Conservation (phyloP, 2,888 invertebrate species). For the Artemia sp. region DNA sequence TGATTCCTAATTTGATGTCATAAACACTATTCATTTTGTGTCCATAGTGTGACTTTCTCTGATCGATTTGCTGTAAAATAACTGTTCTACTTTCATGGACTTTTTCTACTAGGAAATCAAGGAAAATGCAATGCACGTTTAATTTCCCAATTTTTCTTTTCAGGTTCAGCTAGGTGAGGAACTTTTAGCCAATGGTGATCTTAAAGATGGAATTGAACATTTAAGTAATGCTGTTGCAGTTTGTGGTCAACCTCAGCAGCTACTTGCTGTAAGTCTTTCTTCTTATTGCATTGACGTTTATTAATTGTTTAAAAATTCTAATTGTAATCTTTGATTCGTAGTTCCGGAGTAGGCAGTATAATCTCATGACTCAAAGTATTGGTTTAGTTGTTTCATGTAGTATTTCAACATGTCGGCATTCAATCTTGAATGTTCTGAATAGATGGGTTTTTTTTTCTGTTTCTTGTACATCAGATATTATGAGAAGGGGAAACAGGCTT, state of each 20-base stretch:
- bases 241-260: slow-evolving; percentile 81
- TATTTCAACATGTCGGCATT: too few species aligned
- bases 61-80: background rate
- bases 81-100: background rate
- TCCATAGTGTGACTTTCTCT: background rate
- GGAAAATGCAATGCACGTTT: background rate
- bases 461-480: too few species aligned
- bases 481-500: too few species aligned
- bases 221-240: slow-evolving; percentile 92
- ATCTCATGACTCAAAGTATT: too few species aligned
- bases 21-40: background rate
- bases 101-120: background rate
- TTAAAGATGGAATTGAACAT: slow-evolving; percentile 84
- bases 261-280: slow-evolving; percentile 36
- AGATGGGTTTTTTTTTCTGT: too few species aligned
- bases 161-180: slow-evolving; percentile 88
- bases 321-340: too few species aligned
- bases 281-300: background rate
- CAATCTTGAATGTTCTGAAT: too few species aligned
- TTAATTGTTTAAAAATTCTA: too few species aligned
- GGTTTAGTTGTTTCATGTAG: too few species aligned
- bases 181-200: slow-evolving; percentile 61
- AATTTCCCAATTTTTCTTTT: slow-evolving; percentile 21
- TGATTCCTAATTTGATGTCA: background rate
- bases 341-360: too few species aligned